phyloP scores from a whole-genome alignment of 2,888 invertebrate species.

The Rhagonycha fulva region DNA sequence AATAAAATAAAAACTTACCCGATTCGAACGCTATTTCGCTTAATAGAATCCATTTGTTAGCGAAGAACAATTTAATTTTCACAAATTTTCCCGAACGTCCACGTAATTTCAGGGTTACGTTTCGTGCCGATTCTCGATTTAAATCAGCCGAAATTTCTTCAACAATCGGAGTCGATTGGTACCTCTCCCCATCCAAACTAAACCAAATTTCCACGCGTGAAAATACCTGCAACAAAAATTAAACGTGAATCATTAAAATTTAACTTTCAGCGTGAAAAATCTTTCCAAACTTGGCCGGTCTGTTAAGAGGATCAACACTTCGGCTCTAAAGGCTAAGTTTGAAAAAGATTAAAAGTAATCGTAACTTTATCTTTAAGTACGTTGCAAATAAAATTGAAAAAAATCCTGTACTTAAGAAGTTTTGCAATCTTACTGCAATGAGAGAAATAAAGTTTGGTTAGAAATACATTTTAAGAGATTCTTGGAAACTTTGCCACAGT shows the following conservation, averaged over 20 bases:
- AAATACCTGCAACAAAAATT: conserved; percentile 66
- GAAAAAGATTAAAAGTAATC: conserved; percentile 5
- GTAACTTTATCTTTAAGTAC: background rate
- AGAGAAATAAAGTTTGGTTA: background rate
- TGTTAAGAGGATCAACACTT: conserved; percentile 17
- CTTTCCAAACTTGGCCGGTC: conserved; percentile 14
- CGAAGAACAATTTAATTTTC: conserved; percentile 75
- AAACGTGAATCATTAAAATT: background rate
- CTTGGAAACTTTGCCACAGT: background rate
- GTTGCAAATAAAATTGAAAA: background rate
- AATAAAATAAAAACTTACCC: conserved; percentile 57
- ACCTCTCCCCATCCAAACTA: conserved; percentile 77
- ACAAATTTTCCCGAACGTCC: conserved; percentile 77
- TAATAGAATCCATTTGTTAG: conserved; percentile 84
- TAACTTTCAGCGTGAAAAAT: background rate
- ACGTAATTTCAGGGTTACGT: conserved; percentile 74
- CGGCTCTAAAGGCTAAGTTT: conserved; percentile 2
- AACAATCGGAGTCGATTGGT: conserved; percentile 69
- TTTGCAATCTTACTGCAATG: background rate
- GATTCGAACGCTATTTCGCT: conserved; percentile 88
- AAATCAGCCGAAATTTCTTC: conserved; percentile 62
- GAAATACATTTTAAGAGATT: background rate
- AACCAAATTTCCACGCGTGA: conserved; percentile 76
- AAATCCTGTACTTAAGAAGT: background rate
- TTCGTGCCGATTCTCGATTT: conserved; percentile 63